Evolutionary conservation across 2,888 invertebrate genomes (phyloP).

Genomic region (Folsomia manolachei): DNA sequence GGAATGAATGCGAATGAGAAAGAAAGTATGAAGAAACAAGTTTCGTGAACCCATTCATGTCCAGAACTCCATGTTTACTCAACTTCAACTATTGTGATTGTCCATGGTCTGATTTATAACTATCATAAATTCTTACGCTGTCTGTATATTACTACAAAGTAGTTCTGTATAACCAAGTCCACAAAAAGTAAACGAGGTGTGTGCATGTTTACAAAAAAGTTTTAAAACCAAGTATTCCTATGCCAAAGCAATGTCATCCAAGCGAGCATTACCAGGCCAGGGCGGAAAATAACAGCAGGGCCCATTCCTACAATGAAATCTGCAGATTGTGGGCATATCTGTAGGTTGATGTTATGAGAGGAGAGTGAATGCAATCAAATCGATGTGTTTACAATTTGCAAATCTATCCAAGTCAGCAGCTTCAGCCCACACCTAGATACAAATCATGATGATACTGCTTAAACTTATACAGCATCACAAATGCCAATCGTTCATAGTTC

Average conservation of each 20-base stretch:
- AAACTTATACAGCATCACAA: not conserved
- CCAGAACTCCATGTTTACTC: too few relatives aligned
- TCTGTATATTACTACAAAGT: not conserved
- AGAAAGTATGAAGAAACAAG: not conserved
- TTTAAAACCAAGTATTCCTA: not conserved
- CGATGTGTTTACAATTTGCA: not conserved
- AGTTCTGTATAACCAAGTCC: too few relatives aligned
- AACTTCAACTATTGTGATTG: not conserved
- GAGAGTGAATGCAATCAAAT: not conserved
- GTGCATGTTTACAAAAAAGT: not conserved
- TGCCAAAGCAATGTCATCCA: not conserved
- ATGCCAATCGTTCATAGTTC: not conserved
- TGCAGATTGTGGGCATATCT: too few relatives aligned
- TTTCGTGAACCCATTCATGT: conserved; percentile 13
- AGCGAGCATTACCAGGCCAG: not conserved
- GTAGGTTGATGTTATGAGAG: too few relatives aligned
- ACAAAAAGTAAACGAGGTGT: not conserved
- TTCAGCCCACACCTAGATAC: not conserved
- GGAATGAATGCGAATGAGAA: too few relatives aligned
- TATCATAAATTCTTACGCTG: not conserved
- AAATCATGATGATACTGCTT: not conserved
- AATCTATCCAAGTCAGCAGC: too few relatives aligned
- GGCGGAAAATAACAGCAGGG: too few relatives aligned
- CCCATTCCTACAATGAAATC: too few relatives aligned
- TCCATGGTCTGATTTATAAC: not conserved